Conservation (phyloP, 2,113 vertebrate species). For the Varanus komodoensis region DNA sequence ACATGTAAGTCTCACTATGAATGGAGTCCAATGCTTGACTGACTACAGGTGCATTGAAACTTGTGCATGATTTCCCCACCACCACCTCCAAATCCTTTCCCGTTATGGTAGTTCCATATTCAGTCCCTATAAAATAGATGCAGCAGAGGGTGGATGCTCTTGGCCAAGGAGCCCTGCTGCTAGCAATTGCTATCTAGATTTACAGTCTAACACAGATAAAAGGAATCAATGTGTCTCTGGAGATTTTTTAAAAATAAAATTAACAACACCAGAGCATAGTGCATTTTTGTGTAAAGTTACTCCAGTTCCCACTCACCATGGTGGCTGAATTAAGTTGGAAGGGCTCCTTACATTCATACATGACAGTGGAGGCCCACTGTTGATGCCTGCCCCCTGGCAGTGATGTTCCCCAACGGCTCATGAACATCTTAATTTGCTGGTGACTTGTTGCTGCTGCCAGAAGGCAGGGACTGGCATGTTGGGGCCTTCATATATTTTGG, state of each 20-base stretch:
- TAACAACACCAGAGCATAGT: background rate
- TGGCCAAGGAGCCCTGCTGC: too few species aligned
- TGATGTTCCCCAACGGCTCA: background rate
- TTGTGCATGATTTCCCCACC: background rate
- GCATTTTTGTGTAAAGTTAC: too few species aligned
- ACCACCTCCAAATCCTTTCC: background rate
- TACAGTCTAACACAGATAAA: background rate
- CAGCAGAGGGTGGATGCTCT: background rate
- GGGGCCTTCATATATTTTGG: too few species aligned
- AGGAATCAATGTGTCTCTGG: background rate
- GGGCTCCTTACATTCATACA: background rate
- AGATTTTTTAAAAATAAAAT: background rate
- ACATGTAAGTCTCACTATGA: background rate
- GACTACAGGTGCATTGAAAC: background rate
- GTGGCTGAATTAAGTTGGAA: background rate
- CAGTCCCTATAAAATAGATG: background rate
- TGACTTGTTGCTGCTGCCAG: background rate
- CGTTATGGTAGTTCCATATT: background rate
- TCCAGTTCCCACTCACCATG: background rate
- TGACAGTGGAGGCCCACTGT: background rate
- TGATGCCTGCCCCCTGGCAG: too few species aligned
- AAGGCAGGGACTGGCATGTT: too few species aligned
- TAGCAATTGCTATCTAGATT: background rate
- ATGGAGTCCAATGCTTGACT: background rate
- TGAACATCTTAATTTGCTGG: background rate